Base-by-base conservation (phyloP, 64 coral and sea anemone genomes). In the Montipora cactus region DNA sequence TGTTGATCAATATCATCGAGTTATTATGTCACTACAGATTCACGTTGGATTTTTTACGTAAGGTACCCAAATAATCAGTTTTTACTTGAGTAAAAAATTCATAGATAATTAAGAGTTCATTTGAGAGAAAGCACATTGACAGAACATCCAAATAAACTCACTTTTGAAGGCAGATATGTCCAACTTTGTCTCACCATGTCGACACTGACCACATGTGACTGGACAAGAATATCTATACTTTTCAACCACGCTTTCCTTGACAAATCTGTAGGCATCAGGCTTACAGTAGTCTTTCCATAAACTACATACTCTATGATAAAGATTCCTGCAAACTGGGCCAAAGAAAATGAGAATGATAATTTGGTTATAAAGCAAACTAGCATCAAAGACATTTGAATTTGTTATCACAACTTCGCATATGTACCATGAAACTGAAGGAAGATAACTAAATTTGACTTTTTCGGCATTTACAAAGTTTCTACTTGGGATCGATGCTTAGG, bases 181-280 rank as follows among this genome's bases (percentile, higher is more conserved):
- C 59, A 84, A 13, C 44, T 44, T 84, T 6, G 28, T 84, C 13
- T 84, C 59, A 7, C 81, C 81, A 6, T 16, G 14, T 84, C 37
- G 44, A 67, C 81, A 84, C 61, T 67, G 61, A 7, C 81, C 81
- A 58, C 59, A 84, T 1, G 58, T 67, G 57, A 84, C 37, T 2
- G 81, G 81, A 18, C 81, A 84, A 59, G 21, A 67, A 15, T 84
- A 67, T 67, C 81, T 45, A 58, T 84, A 84, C 44, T 62, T 67
- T 4, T 84, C 59, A 67, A 84, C 15, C 15, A 84, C 44, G 12
- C 25, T 84, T 84, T 67, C 81, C 61, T 20, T 67, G 16, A 68
- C 59, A 84, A 47, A 84, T 13, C 37, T 68, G 81, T 67, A 84
- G 25, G 81, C 81, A 47, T 67, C 15, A 44, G 58, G 81, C 6